These are phyloP conservation scores for Oithona nana DNA, from an alignment of 2,888 invertebrate species.

Conservation along the genomic window DNA sequence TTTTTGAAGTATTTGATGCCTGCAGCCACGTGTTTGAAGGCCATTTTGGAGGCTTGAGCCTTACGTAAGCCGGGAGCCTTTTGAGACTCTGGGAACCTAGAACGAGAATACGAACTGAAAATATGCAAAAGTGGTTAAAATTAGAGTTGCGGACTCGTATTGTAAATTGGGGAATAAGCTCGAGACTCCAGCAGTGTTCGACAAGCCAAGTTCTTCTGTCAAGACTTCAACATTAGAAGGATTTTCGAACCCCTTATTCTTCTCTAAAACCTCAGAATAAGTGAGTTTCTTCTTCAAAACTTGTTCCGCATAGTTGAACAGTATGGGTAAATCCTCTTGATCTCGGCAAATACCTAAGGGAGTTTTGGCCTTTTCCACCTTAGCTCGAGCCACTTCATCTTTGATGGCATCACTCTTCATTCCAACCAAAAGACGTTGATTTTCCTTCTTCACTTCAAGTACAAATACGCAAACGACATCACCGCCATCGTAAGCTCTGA, in stretches of 20 bases:
- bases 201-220: conserved; percentile 50
- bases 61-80: conserved; percentile 62
- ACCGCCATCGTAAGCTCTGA: background rate
- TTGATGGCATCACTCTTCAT: too few relatives aligned
- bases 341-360: too few relatives aligned
- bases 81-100: conserved; percentile 30
- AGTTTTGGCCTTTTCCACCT: background rate
- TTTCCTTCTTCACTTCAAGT: too few relatives aligned
- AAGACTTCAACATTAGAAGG: conserved; percentile 69
- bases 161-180: background rate
- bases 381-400: too few relatives aligned
- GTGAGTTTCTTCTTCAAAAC: background rate
- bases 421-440: background rate
- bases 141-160: background rate
- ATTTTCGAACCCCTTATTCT: conserved; percentile 69
- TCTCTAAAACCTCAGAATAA: conserved; percentile 35
- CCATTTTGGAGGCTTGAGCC: conserved; percentile 80
- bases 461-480: background rate
- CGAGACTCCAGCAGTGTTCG: conserved; percentile 30
- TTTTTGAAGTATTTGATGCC: conserved; percentile 87
- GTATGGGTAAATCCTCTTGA: background rate
- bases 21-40: conserved; percentile 79
- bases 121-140: too few relatives aligned
- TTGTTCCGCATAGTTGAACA: background rate
- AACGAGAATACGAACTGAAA: conserved; percentile 18